Percentiles rank a stretch among this genome's conserved stretches.
phyloP scores from a whole-genome alignment of 2,113 vertebrate species.

The rat (Rattus norvegicus) region GRCr8 NC_086020.1:191335001-191335500 shows the following conservation, averaged over 20 bases:
- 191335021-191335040: neutral
- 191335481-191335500: neutral
- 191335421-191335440: neutral
- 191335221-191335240: neutral
- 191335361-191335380: neutral
- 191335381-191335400: too few species aligned
- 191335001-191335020: neutral
- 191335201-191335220: neutral
- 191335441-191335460: neutral
- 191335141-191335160: neutral
- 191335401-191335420: neutral
- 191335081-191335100: neutral
- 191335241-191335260: neutral
- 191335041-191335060: neutral
- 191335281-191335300: neutral
- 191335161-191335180: neutral
- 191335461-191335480: neutral
- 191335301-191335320: neutral
- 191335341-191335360: fast-evolving
- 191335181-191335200: neutral
- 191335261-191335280: too few species aligned
- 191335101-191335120: neutral
- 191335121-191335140: neutral
- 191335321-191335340: neutral
- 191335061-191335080: neutral